Base-by-base conservation (phyloP, 2,797 vertebrate species). In the Schizopygopsis malacanthus region DNA sequence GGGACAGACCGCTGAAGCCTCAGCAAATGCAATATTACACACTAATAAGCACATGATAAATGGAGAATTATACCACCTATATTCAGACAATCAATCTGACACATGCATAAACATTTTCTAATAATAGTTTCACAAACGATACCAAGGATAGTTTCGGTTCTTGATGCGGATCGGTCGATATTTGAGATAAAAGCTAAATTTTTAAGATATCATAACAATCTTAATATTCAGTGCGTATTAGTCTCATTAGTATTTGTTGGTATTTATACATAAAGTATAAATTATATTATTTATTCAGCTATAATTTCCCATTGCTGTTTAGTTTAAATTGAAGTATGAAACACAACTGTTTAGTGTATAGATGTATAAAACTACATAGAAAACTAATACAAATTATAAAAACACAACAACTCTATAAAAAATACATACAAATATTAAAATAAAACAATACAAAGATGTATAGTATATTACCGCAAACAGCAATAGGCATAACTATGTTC, bases 21-120 rank as follows among this genome's bases (percentile, higher is more conserved):
- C 69, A 76, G 65, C 52, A 39, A 81, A 81, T 43, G 71, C 86
- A 79, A 73, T 69, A 33, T 50, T 67, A 41, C 69, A 77, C 39
- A 39, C 13, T 54, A 81, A 86, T 83, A 79, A 87, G 75, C 8
- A 8, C 28, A 20, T 85, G 61, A 85, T 76, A 86, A 67, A 80
- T 86, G 39, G 77, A 79, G 56, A 79, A 79, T 45, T 28, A 45
- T 43, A 79, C 54, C 25, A 63, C 39, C 39, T 33, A 15, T 59
- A n/a, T 45, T 72, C 37, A 45, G 10, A 45, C 69, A 33, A 43
- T 28, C 50, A 45, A 59, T 59, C n/a, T 33, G 78, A 65, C 43
- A 22, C 18, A 12, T 67, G 56, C 54, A 45, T 43, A 63, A 39
- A 67, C 28, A 67, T 67, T 37, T 33, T 37, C 28, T 18, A 37